phyloP scores from a whole-genome alignment of 2,113 vertebrate species.

The Hippocampus guttulatus region DNA sequence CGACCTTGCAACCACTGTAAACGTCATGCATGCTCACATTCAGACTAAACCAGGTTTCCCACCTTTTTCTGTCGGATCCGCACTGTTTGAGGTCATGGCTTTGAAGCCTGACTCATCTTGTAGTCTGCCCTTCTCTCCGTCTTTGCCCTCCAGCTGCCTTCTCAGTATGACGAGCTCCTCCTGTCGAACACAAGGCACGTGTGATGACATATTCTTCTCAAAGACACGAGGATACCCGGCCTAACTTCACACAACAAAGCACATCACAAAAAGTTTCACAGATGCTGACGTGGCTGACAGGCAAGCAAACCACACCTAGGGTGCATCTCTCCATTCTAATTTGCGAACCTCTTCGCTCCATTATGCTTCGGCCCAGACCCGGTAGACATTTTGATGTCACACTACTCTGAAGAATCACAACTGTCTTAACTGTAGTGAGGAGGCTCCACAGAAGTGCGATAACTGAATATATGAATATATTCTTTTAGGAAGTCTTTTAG shows the following conservation, averaged over 20 bases:
- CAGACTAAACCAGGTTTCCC: constrained; percentile 29
- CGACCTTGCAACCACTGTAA: not conserved
- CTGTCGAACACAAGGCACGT: constrained; percentile 63
- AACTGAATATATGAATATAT: no score
- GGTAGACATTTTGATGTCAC: not conserved
- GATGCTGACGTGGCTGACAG: constrained; percentile 33
- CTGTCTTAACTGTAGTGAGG: not conserved
- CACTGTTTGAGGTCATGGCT: constrained; percentile 62
- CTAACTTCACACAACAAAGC: constrained; percentile 44
- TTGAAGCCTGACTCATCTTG: constrained; percentile 81
- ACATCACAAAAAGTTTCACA: constrained; percentile 47
- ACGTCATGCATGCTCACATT: constrained; percentile 19
- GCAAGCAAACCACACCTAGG: constrained; percentile 44
- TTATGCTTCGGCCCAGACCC: not conserved
- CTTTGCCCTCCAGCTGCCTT: constrained; percentile 85
- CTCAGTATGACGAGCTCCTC: constrained; percentile 84
- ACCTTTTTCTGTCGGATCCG: constrained; percentile 83
- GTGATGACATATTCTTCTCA: constrained; percentile 27
- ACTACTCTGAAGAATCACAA: not conserved
- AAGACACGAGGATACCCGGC: constrained; percentile 2
- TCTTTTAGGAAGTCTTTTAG: no score
- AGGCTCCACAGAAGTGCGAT: not conserved
- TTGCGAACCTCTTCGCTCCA: not conserved
- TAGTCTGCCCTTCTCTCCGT: constrained; percentile 79
- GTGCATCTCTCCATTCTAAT: not conserved